Percentiles rank a stretch among this genome's conserved stretches.
Conservation (phyloP, 2,797 vertebrate genomes). For the Coilia nasus region DNA sequence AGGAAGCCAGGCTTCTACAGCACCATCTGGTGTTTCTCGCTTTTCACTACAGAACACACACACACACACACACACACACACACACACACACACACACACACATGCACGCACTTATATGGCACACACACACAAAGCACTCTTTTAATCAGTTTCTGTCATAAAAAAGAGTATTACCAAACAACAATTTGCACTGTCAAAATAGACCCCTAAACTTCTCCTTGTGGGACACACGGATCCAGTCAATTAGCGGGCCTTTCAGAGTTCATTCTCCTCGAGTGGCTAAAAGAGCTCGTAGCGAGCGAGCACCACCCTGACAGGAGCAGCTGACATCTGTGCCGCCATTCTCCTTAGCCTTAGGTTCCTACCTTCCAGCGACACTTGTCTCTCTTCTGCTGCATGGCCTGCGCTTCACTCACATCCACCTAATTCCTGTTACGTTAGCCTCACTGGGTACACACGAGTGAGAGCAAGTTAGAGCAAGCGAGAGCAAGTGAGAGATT, state of each 20-base stretch:
- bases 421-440: background rate
- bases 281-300: slow-evolving; percentile 43
- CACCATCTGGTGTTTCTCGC: slow-evolving; percentile 73
- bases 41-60: slow-evolving; percentile 55
- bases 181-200: slow-evolving; percentile 84
- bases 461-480: background rate
- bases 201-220: slow-evolving; percentile 71
- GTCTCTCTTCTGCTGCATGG: slow-evolving; percentile 42
- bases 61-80: slow-evolving; percentile 35
- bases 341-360: slow-evolving; percentile 45
- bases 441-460: background rate
- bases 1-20: slow-evolving; percentile 54
- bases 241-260: slow-evolving; percentile 76
- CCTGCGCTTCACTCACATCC: background rate
- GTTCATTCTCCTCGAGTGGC: slow-evolving; percentile 67
- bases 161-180: slow-evolving; percentile 66
- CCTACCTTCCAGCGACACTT: slow-evolving; percentile 42
- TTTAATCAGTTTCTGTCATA: slow-evolving; percentile 65
- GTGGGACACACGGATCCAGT: slow-evolving; percentile 70
- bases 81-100: slow-evolving; percentile 40
- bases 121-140: slow-evolving; percentile 64
- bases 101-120: background rate
- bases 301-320: slow-evolving; percentile 49
- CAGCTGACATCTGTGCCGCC: slow-evolving; percentile 37
- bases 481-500: background rate